Evolutionary conservation across 2,113 vertebrate genomes (phyloP), one percentile per base, ranked within the genome.

Genomic region (Nesogale talazaci): DNA sequence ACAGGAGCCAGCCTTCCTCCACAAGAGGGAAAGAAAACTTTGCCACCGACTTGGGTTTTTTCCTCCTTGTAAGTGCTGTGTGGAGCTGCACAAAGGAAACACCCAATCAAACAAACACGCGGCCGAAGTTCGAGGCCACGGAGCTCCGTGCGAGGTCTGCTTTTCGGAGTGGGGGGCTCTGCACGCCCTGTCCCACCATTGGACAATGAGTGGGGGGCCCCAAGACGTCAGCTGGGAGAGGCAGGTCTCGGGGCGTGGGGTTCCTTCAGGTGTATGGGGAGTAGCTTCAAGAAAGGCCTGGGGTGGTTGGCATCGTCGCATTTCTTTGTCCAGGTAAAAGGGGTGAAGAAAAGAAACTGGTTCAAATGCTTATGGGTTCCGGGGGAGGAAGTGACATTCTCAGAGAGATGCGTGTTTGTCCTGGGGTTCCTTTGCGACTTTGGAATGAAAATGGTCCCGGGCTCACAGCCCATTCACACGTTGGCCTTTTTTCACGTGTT

Each of bases 21-120:
- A 34, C 34, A 2, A n/a, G 94, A 91, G 75, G 93, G 63, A 72
- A 90, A 52, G 89, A 92, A 92, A 97, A 97, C 87, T 97, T 96
- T 92, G 82, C 95, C 34, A 79, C 40, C 3, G 2, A 94, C 63
- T 95, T 96, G 85, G 84, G 59, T 92, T 92, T 89, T 79, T 75
- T 79, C 17, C 57, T 65, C 59, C 59, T 87, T 90, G 82, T 61
- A 81, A 95, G 59, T 79, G 78, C 83, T 95, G 3, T 85, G 94
- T 87, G 40, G 86, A 92, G 82, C 38, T 16, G 19, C 59, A 67
- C 90, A 77, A 88, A 94, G 82, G 85, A 91, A 94, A 86, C 56
- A 9, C 6, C n/a, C 52, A 91, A 57, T 42, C 86, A 88, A 85
- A 77, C 94, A 90, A 88, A 94, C 57, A 79, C 46, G 9, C 46